Conservation (phyloP, 35 echinoderm and acorn worm species). For the Apostichopus japonicus region DNA sequence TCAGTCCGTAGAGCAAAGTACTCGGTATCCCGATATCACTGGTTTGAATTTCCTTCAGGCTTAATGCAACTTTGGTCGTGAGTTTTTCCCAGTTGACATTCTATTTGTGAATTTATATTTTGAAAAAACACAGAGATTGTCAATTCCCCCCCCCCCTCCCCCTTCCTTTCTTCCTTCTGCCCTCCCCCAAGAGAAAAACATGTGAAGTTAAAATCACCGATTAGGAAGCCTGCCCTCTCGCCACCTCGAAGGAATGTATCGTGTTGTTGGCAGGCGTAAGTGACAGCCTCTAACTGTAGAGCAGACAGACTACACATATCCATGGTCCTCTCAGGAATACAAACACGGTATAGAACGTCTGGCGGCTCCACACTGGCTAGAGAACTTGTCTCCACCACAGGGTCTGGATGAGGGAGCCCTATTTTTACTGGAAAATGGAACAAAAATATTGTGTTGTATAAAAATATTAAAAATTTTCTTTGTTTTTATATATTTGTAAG, state of each 20-base stretch:
- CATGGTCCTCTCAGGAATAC: slow-evolving; percentile 88
- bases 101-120: no score
- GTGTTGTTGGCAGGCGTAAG: slow-evolving; percentile 98
- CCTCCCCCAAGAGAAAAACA: no score
- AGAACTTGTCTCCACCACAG: slow-evolving; percentile 97
- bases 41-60: no score
- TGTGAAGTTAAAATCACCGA: slow-evolving; percentile 61
- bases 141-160: no score
- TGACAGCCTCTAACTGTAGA: slow-evolving; percentile 94
- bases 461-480: no score
- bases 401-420: slow-evolving; percentile 84
- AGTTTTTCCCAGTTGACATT: no score
- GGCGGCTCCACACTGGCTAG: slow-evolving; percentile 93
- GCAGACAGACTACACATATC: slow-evolving; percentile 86
- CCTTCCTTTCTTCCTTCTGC: no score
- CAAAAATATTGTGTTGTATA: not conserved
- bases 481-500: no score
- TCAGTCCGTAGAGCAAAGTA: no score
- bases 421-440: slow-evolving; percentile 75
- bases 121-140: no score
- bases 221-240: slow-evolving; percentile 88
- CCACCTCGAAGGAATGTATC: slow-evolving; percentile 83
- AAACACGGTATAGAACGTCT: slow-evolving; percentile 77
- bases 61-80: no score
- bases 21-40: no score